Conservation (phyloP, 2,888 invertebrate species). For the Drosophila recens region DNA sequence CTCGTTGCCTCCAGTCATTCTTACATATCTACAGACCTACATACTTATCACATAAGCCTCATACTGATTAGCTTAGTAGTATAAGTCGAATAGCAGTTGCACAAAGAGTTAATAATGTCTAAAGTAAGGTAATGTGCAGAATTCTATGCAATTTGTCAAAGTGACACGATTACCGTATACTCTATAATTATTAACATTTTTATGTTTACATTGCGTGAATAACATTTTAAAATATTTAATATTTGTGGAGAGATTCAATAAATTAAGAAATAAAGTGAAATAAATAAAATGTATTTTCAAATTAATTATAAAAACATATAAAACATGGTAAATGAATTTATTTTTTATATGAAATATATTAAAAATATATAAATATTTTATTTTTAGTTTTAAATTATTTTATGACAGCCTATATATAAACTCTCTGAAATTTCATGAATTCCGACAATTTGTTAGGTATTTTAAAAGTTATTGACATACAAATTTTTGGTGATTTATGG, state of each 20-base stretch:
- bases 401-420: too few relatives aligned
- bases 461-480: too few relatives aligned
- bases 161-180: not conserved
- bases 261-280: not conserved
- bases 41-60: conserved; percentile 3
- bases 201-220: too few relatives aligned
- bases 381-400: too few relatives aligned
- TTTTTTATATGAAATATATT: too few relatives aligned
- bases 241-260: not conserved
- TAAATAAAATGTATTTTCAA: not conserved
- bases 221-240: not conserved
- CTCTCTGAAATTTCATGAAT: too few relatives aligned
- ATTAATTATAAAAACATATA: too few relatives aligned
- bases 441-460: too few relatives aligned
- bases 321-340: too few relatives aligned
- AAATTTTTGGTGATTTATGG: too few relatives aligned
- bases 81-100: not conserved
- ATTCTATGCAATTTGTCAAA: not conserved
- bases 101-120: not conserved
- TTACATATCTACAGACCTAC: not conserved
- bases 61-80: conserved; percentile 19
- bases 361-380: too few relatives aligned
- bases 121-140: not conserved
- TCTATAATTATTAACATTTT: not conserved
- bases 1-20: conserved; percentile 9